A percentile compares a stretch with the other conserved stretches of the same genome.
phyloP scores from a whole-genome alignment of 2,797 vertebrate species.

The Coregonus suidteri region DNA sequence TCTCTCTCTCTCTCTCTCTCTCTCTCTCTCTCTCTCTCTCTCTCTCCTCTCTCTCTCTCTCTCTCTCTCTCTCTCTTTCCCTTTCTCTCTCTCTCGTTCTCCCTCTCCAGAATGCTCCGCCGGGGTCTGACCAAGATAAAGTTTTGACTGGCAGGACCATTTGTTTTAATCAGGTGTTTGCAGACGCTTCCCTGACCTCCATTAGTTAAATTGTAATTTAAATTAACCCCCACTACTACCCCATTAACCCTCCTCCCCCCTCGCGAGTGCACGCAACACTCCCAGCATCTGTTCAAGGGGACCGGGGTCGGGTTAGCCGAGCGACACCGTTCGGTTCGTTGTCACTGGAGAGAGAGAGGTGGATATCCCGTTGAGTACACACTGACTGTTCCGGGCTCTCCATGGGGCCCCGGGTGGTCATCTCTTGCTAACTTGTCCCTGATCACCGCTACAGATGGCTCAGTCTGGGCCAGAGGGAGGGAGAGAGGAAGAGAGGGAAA shows the following conservation, averaged over 20 bases:
- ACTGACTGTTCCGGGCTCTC: slow-evolving; percentile 49
- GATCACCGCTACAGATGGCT: slow-evolving; percentile 52
- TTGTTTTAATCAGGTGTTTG: slow-evolving; percentile 99
- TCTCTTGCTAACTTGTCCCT: slow-evolving; percentile 54
- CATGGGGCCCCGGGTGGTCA: slow-evolving; percentile 38
- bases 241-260: slow-evolving; percentile 88
- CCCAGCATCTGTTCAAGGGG: slow-evolving; percentile 78
- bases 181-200: slow-evolving; percentile 92
- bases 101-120: slow-evolving; percentile 64
- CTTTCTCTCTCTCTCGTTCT: slow-evolving; percentile 73
- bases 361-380: slow-evolving; percentile 54
- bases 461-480: slow-evolving; percentile 38
- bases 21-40: no score
- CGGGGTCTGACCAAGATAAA: slow-evolving; percentile 91
- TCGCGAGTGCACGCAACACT: slow-evolving; percentile 64
- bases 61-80: slow-evolving; percentile 57
- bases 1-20: no score
- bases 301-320: neutral
- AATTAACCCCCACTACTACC: slow-evolving; percentile 98
- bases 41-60: no score
- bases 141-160: slow-evolving; percentile 94
- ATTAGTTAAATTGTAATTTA: slow-evolving; percentile 99
- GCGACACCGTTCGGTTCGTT: slow-evolving; percentile 8
- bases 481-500: slow-evolving; percentile 1
- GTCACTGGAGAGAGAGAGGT: neutral